Conservation (phyloP, 2,797 vertebrate species). For the Vireo griseus region DNA sequence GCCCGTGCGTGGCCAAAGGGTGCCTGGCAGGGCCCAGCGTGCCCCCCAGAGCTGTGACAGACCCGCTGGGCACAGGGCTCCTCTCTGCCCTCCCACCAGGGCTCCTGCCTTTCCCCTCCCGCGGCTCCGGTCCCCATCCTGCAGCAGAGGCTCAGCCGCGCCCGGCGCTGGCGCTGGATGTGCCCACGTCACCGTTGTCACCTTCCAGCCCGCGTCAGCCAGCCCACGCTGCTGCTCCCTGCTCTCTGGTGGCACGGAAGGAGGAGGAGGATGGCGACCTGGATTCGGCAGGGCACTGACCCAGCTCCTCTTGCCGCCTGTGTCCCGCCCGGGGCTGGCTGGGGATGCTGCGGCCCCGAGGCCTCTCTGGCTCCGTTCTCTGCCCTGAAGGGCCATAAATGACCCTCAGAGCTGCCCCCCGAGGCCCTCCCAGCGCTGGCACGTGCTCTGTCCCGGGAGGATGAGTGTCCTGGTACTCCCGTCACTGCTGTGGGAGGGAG, state of each 20-base stretch:
- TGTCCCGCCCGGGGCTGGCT: fast-evolving
- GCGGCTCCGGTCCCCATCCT: fast-evolving
- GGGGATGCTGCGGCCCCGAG: fast-evolving
- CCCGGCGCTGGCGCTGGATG: background rate
- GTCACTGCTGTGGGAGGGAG: fast-evolving
- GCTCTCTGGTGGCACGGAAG: fast-evolving
- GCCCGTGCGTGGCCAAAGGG: background rate
- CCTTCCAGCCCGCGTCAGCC: background rate
- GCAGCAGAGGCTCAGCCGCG: background rate
- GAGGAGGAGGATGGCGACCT: background rate
- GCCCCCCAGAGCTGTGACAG: background rate
- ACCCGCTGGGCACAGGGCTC: fast-evolving
- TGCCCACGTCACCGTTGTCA: background rate
- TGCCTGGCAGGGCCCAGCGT: fast-evolving
- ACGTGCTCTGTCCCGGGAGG: fast-evolving
- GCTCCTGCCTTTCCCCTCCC: background rate
- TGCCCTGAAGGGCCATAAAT: background rate
- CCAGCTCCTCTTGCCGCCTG: background rate
- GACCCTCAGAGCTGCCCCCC: background rate
- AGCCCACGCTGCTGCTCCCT: background rate
- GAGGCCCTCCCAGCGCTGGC: fast-evolving
- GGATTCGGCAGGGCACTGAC: background rate
- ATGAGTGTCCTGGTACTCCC: fast-evolving
- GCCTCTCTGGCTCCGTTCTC: background rate
- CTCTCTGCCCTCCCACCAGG: fast-evolving